Evolutionary conservation across 2,797 vertebrate genomes (phyloP), one percentile per base, ranked within the genome.

Genomic region (Myotis daubentonii): DNA sequence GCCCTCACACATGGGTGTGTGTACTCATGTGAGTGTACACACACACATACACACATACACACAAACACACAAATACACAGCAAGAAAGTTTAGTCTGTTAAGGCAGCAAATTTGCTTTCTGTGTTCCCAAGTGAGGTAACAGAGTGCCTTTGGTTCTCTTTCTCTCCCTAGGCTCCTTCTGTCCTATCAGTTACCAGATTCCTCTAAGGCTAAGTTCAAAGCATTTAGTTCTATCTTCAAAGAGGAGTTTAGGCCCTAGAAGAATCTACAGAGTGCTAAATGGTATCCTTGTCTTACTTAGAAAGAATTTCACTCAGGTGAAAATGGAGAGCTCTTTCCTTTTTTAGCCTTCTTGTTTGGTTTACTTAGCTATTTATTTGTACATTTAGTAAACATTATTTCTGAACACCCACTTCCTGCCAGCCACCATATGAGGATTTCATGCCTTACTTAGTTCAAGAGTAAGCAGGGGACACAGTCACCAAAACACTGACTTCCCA

Each of bases 301-400:
- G 68, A 96, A 92, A 88, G 8, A 20, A 90, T 76, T 95, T 93
- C 8, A 78, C 79, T 84, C 15, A 53, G 20, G 44, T 95, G 41
- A 86, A 89, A 87, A 85, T 74, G n/a, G 7, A 53, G 41, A 76
- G 3, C 8, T 23, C 38, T 33, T 97, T 72, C 25, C 23, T 74
- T 88, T 88, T 86, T 74, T 28, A 89, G 47, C 1, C 10, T n/a
- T 33, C 49, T 3, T 22, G 15, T 65, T 86, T 68, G 70, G 62
- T 76, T 66, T n/a, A 30, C 22, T 36, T 23, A 36, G 10, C 49
- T 74, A n/a, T n/a, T 81, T 17, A 53, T 51, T 83, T 41, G n/a
- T 41, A 92, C 82, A 62, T 79, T 93, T 68, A 41, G 38, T 49
- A 80, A 81, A 85, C 10, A 22, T 72, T 41, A 83, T 87, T 87